Conservation (phyloP, 2,888 invertebrate genomes). For the Caenorhabditis plicata region DNA sequence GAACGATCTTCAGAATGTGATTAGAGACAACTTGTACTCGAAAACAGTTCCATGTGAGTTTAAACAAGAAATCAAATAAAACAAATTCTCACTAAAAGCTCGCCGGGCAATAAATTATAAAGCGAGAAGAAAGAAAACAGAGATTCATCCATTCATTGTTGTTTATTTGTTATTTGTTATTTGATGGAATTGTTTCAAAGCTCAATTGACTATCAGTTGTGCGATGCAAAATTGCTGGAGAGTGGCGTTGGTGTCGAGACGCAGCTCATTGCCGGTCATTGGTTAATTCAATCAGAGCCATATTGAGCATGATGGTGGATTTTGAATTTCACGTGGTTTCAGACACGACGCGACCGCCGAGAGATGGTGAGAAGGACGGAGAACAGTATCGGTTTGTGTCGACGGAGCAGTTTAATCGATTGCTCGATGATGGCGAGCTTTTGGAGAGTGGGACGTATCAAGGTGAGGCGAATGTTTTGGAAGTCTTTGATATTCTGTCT, state of each 20-base stretch:
- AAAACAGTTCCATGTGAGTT: conserved; percentile 71
- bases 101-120: no score
- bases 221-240: no score
- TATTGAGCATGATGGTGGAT: no score
- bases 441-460: conserved; percentile 74
- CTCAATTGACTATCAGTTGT: no score
- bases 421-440: conserved; percentile 69
- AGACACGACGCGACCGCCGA: conserved; percentile 72
- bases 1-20: conserved; percentile 72
- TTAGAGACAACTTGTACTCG: conserved; percentile 73
- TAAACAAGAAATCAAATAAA: neutral
- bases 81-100: neutral
- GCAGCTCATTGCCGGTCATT: neutral
- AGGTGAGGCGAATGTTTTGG: conserved; percentile 67
- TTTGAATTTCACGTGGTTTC: conserved; percentile 24
- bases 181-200: no score
- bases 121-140: no score
- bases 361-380: conserved; percentile 72
- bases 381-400: conserved; percentile 71
- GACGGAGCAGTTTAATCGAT: conserved; percentile 34
- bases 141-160: no score
- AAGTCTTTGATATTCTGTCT: no score
- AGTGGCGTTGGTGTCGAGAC: no score
- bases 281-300: no score
- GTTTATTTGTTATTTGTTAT: no score